phyloP scores from a whole-genome alignment of 2,888 invertebrate genomes.

The Digitonthophagus gazella region DNA sequence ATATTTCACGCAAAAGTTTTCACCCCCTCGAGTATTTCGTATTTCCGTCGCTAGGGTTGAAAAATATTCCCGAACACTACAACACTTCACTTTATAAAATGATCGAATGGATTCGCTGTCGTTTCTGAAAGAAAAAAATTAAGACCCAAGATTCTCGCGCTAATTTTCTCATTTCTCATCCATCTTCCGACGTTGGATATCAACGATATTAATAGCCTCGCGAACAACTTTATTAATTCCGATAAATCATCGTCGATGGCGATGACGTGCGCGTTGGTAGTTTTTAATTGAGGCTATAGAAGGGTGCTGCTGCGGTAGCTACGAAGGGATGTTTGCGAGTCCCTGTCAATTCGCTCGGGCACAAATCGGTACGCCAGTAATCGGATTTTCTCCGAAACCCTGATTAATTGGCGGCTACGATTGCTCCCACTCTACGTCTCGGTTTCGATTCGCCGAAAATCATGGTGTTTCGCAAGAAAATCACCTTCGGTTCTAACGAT shows the following conservation, averaged over 20 bases:
- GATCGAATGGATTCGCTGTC: no score
- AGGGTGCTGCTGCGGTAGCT: background rate
- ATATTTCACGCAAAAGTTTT: background rate
- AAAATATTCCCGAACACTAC: no score
- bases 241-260: constrained; percentile 5
- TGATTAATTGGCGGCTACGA: constrained; percentile 10
- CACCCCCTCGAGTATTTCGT: no score
- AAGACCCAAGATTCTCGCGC: background rate
- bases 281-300: constrained; percentile 1
- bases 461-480: background rate
- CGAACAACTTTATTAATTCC: constrained; percentile 7
- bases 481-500: no score
- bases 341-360: constrained; percentile 4
- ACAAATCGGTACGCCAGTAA: constrained; percentile 6
- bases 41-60: no score
- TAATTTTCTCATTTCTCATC: background rate
- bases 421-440: no score
- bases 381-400: constrained; percentile 12
- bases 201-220: background rate
- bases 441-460: background rate
- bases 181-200: background rate
- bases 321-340: background rate
- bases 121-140: no score
- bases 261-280: background rate
- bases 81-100: no score